Evolutionary conservation across 2,113 vertebrate genomes (phyloP), one percentile per base, ranked within the genome.

Genomic region (Eurypyga helias): DNA sequence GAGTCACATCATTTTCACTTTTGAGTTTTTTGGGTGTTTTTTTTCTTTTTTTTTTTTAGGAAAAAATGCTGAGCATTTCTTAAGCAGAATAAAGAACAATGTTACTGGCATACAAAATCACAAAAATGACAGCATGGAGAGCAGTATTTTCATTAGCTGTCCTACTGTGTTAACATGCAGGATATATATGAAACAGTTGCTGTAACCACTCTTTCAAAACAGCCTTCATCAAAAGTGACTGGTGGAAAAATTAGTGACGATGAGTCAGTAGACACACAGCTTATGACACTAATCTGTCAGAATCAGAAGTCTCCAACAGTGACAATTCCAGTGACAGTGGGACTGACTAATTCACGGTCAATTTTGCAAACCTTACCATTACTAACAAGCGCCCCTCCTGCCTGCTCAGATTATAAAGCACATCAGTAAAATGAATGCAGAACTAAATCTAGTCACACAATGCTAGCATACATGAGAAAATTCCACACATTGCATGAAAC

Each of bases 261-360:
- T 92, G 89, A 97, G 60, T 93, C 89, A 95, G 86, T 54, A 93
- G 80, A 89, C 46, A 71, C 46, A 33, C 17, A 90, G 51, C 80
- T 90, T 88, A 81, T 90, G 83, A 96, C 91, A 96, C 83, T 9
- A 3, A 89, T 95, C 90, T 89, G 93, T 83, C 93, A 96, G 67
- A 92, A 81, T 33, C 31, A 64, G 58, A 87, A 81, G 46, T 41
- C 61, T 87, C 80, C 76, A 86, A 38, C 43, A 29, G 61, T 31
- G 65, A 60, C 78, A 90, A 77, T 77, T 54, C 51, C n/a, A 33
- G 51, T 33, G 71, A 83, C 69, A 65, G 36, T 19, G 25, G 24
- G 45, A 72, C 69, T 89, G 79, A 92, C 49, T 67, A 87, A 94
- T 69, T 88, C 61, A 72, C 33, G 87, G 79, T 20, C 75, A 61